phyloP scores from a whole-genome alignment of 2,797 vertebrate genomes.

The Chrosomus eos region DNA sequence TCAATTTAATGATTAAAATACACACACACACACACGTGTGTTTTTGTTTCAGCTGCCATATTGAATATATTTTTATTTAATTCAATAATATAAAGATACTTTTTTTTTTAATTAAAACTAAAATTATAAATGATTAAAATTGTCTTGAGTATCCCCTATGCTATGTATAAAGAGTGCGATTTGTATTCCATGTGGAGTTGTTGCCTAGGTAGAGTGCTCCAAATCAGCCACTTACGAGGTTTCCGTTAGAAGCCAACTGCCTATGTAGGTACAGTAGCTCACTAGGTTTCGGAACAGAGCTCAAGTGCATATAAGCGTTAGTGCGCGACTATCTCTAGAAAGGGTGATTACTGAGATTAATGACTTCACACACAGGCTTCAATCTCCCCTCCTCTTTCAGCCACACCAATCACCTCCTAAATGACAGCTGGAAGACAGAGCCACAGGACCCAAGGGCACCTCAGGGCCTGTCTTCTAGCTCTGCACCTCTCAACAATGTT shows the following conservation, averaged over 20 bases:
- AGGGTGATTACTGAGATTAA: conserved; percentile 29
- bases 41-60: too few species aligned
- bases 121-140: too few species aligned
- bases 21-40: too few species aligned
- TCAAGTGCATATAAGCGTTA: background rate
- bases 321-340: conserved; percentile 21
- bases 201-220: background rate
- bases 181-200: background rate
- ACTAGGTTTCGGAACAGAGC: background rate
- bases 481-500: conserved; percentile 48
- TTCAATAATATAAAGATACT: too few species aligned
- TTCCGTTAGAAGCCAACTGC: background rate
- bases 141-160: too few species aligned
- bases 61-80: too few species aligned
- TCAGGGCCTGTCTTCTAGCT: conserved; percentile 64
- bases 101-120: too few species aligned
- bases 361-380: conserved; percentile 10
- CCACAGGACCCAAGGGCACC: conserved; percentile 51
- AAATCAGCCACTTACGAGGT: background rate
- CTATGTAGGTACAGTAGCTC: background rate
- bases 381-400: conserved; percentile 3
- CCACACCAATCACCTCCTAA: conserved; percentile 23
- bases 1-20: too few species aligned
- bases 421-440: conserved; percentile 25
- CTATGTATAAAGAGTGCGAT: background rate